phyloP scores from a whole-genome alignment of 1,140 invertebrate genomes.

The Archegozetes longisetosus region DNA sequence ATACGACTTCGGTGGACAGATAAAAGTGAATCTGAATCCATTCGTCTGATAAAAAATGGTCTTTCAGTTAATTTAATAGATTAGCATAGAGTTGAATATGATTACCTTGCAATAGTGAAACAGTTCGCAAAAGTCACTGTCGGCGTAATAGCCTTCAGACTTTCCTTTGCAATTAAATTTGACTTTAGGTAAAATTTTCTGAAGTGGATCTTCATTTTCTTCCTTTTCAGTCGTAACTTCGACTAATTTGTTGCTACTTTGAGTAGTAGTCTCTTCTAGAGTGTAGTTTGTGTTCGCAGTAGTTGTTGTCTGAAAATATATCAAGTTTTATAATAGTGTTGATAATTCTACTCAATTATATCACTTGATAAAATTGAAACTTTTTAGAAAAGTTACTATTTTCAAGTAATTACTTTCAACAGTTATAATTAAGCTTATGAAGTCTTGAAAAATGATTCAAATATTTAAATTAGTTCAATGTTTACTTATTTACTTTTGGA shows the following conservation, averaged over 20 bases:
- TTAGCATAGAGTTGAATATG: neutral
- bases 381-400: neutral
- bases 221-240: neutral
- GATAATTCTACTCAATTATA: neutral
- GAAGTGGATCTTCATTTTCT: slow-evolving; percentile 9
- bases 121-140: slow-evolving; percentile 23
- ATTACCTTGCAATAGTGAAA: slow-evolving; percentile 23
- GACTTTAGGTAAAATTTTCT: slow-evolving; percentile 20
- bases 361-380: neutral
- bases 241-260: neutral
- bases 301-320: neutral
- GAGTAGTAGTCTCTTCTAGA: neutral
- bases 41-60: slow-evolving; percentile 6
- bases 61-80: slow-evolving; percentile 1
- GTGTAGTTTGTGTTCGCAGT: neutral
- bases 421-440: neutral
- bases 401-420: neutral
- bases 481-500: neutral
- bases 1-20: slow-evolving; percentile 17
- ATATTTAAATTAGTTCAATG: neutral
- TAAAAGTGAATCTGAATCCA: slow-evolving; percentile 20
- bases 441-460: neutral
- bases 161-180: slow-evolving; percentile 23
- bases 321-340: neutral
- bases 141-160: slow-evolving; percentile 24